phyloP scores from a whole-genome alignment of 2,113 vertebrate species.

The Cyprinodon tularosa region DNA sequence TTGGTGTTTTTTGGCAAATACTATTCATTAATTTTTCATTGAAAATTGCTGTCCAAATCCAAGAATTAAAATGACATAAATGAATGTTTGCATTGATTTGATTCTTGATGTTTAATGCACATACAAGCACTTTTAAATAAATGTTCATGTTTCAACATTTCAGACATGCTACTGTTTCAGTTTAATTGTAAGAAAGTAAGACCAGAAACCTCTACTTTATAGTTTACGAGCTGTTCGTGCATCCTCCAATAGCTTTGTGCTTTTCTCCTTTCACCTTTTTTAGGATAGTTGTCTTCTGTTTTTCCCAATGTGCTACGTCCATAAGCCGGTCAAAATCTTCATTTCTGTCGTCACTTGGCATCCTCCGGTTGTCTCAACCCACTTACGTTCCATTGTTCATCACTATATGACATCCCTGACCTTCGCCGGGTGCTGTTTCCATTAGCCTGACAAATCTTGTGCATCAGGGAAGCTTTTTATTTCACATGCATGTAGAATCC shows the following conservation, averaged over 20 bases:
- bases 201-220: slow-evolving; percentile 1
- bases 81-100: slow-evolving; percentile 46
- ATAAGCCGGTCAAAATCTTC: slow-evolving; percentile 17
- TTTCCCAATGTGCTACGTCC: slow-evolving; percentile 30
- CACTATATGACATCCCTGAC: slow-evolving; percentile 71
- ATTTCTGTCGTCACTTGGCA: slow-evolving; percentile 61
- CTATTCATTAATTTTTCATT: slow-evolving; percentile 33
- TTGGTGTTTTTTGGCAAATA: slow-evolving; percentile 67
- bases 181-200: slow-evolving; percentile 26
- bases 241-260: slow-evolving; percentile 3
- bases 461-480: slow-evolving; percentile 53
- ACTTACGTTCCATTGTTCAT: slow-evolving; percentile 63
- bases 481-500: slow-evolving; percentile 62
- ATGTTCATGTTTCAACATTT: neutral
- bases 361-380: slow-evolving; percentile 18
- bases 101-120: slow-evolving; percentile 28
- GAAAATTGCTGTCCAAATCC: slow-evolving; percentile 58
- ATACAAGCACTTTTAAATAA: neutral
- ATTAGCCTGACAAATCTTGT: slow-evolving; percentile 78
- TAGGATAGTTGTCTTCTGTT: slow-evolving; percentile 36
- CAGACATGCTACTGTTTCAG: slow-evolving; percentile 15
- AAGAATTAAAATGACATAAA: slow-evolving; percentile 54
- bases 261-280: slow-evolving; percentile 45
- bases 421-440: slow-evolving; percentile 69
- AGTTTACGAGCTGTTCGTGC: neutral